Evolutionary conservation across 2,113 vertebrate genomes (phyloP).

Genomic region (Microtus montanus): DNA sequence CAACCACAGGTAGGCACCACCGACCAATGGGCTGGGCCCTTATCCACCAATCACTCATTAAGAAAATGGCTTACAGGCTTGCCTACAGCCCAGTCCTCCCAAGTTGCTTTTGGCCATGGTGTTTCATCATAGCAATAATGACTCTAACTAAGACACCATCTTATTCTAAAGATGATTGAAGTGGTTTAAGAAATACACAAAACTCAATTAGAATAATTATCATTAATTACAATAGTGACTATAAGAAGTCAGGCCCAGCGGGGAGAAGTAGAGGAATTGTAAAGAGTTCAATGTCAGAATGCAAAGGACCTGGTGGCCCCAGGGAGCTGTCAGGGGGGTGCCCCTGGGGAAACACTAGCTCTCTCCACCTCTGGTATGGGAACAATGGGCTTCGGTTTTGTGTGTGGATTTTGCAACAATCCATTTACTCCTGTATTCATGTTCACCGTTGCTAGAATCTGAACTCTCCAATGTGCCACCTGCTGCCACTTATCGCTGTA

Average conservation of each 20-base stretch:
- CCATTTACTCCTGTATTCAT: background rate
- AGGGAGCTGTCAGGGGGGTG: background rate
- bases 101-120: background rate
- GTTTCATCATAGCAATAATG: background rate
- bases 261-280: background rate
- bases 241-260: background rate
- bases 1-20: too few relatives aligned
- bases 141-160: background rate
- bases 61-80: too few relatives aligned
- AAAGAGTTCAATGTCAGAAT: background rate
- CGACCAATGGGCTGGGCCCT: too few relatives aligned
- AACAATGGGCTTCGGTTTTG: slow-evolving; percentile 28
- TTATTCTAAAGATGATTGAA: slow-evolving; percentile 41
- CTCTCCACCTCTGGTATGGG: background rate
- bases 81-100: background rate
- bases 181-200: background rate
- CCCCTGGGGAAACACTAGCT: background rate
- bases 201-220: slow-evolving; percentile 14
- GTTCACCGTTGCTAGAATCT: slow-evolving; percentile 25
- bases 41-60: too few relatives aligned
- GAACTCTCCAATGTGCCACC: background rate
- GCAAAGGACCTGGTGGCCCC: background rate
- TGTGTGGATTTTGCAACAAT: background rate
- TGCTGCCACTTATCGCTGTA: background rate
- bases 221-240: background rate